A percentile compares a stretch with the other conserved stretches of the same genome.
Evolutionary conservation across 1,140 invertebrate genomes (phyloP).

Genomic region (Brevipalpus yothersi): DNA sequence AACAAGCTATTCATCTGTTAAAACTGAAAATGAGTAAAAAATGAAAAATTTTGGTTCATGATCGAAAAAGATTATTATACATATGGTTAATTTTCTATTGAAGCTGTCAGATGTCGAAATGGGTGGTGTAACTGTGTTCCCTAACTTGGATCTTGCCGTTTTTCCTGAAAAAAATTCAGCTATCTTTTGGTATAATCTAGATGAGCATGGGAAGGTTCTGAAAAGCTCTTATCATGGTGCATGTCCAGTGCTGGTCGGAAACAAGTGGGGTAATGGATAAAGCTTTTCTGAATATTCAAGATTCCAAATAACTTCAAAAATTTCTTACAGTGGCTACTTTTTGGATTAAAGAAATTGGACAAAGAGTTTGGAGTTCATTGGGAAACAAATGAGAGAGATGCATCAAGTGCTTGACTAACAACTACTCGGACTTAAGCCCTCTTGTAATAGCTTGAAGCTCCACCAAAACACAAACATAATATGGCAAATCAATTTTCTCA

Average conservation of each 20-base stretch:
- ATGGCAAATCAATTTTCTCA: too few relatives aligned
- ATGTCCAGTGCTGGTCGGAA: slow-evolving; percentile 25
- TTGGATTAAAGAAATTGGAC: too few relatives aligned
- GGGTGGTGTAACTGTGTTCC: slow-evolving; percentile 25
- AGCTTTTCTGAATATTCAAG: too few relatives aligned
- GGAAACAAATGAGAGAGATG: too few relatives aligned
- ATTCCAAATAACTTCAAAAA: not conserved
- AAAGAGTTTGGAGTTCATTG: too few relatives aligned
- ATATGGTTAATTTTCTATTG: not conserved
- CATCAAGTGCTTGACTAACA: too few relatives aligned
- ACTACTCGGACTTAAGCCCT: too few relatives aligned
- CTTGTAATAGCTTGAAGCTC: too few relatives aligned
- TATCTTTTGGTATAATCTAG: slow-evolving; percentile 27
- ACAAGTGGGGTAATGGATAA: slow-evolving; percentile 22
- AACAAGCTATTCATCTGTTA: not conserved
- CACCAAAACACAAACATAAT: too few relatives aligned
- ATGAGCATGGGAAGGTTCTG: slow-evolving; percentile 21
- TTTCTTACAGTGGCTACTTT: not conserved
- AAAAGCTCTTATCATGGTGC: slow-evolving; percentile 23
- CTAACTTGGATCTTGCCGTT: slow-evolving; percentile 17
- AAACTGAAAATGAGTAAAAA: not conserved
- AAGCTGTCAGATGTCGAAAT: slow-evolving; percentile 21
- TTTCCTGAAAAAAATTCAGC: slow-evolving; percentile 15
- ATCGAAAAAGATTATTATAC: not conserved
- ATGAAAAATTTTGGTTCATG: not conserved